Conservation (phyloP, 2,888 invertebrate genomes). For the Tyria jacobaeae region DNA sequence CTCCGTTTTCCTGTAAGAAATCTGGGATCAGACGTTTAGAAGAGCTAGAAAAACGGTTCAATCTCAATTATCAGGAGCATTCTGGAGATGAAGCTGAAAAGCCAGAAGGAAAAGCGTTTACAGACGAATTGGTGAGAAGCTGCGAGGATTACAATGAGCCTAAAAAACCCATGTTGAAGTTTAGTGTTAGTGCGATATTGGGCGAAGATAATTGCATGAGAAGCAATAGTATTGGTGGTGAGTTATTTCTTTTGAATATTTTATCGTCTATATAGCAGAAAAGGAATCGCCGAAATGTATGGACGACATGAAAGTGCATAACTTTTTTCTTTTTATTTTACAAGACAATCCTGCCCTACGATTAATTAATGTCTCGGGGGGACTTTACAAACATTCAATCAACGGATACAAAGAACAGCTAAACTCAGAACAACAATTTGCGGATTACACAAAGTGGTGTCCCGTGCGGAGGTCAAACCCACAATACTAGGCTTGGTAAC, state of each 20-base stretch:
- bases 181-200: constrained; percentile 96
- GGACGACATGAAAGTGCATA: no score
- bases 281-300: no score
- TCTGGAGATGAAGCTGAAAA: constrained; percentile 74
- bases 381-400: no score
- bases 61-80: constrained; percentile 75
- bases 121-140: constrained; percentile 76
- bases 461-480: no score
- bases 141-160: constrained; percentile 77
- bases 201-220: constrained; percentile 82
- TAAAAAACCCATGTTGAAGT: constrained; percentile 93
- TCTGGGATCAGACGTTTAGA: constrained; percentile 77
- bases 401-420: no score
- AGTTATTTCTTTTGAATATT: constrained; percentile 42
- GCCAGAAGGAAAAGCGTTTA: constrained; percentile 60
- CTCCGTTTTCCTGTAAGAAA: constrained; percentile 80
- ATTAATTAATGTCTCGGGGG: no score
- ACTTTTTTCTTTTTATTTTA: no score
- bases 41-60: constrained; percentile 79
- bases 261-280: no score
- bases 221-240: constrained; percentile 71
- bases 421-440: no score
- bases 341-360: no score
- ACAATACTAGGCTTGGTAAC: no score
- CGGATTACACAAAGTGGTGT: no score